Base-by-base conservation (phyloP, 1,140 invertebrate genomes). In the Ectropis grisescens region DNA sequence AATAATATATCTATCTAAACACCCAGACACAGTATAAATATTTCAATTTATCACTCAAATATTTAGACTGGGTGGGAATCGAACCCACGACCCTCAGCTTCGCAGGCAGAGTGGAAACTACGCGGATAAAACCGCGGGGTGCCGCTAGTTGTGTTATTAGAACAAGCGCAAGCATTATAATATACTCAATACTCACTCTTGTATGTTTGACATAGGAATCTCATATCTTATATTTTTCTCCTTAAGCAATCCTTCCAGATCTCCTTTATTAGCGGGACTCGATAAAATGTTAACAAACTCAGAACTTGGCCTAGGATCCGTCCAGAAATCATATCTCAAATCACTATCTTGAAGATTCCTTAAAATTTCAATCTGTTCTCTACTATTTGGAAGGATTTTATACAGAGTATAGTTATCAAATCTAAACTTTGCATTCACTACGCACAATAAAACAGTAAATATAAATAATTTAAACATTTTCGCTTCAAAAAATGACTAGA, bases 181-280 rank as follows among this genome's bases (percentile, higher is more conserved):
- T n/a, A n/a, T n/a, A n/a, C n/a, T n/a, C n/a, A 13, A 14, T 22
- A 79, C 71, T 72, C 50, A 80, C 71, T 70, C 55, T 55, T 80
- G 75, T 34, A 80, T 50, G 46, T 72, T 72, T 13, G 43, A 11
- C 33, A 66, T 42, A 9, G 55, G 40, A 8, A 76, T 40, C 23
- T 47, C 36, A 41, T 48, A 69, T 13, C 56, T 42, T 7, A 80
- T 60, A 13, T 36, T 33, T 41, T 65, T 42, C 1, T 22, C 6
- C 8, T 35, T 53, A 2, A 76, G 28, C 13, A 61, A 26, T 29
- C 25, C 37, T 57, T 71, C 67, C 16, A 80, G 46, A 13, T 55
- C 36, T n/a, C 11, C 23, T 33, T 58, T 76, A 16, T 67, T 11
- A 39, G 55, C 32, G 30, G 70, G 71, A 31, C 57, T 58, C 1